Conservation (phyloP, 2,888 invertebrate genomes). For the Lasioglossum zephyrum region DNA sequence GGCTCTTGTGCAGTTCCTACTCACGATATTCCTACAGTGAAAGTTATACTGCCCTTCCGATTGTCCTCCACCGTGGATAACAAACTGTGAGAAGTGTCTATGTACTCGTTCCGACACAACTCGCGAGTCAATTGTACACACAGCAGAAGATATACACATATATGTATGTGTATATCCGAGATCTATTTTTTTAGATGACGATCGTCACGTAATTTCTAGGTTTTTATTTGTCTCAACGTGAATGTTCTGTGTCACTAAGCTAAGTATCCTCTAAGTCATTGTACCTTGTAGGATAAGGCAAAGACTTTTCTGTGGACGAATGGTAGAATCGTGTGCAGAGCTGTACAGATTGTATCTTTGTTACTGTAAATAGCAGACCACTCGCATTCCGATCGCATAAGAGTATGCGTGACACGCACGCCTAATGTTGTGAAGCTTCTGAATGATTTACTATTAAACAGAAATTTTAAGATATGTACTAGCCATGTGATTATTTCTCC, state of each 20-base stretch:
- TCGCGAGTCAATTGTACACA: conserved; percentile 35
- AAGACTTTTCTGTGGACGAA: conserved; percentile 9
- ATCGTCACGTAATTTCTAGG: conserved; percentile 7
- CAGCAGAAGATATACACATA: conserved; percentile 18
- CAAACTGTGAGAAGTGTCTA: conserved; percentile 27
- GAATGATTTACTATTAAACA: conserved; percentile 37
- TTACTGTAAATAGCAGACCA: conserved; percentile 62
- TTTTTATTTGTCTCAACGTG: conserved; percentile 31
- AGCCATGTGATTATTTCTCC: neutral
- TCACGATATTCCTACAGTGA: conserved; percentile 19
- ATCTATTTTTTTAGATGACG: conserved; percentile 54
- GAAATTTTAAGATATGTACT: conserved; percentile 22
- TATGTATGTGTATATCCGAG: conserved; percentile 17
- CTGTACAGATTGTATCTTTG: conserved; percentile 61
- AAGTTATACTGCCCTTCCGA: conserved; percentile 63
- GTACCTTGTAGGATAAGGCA: conserved; percentile 34
- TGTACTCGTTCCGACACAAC: conserved; percentile 8
- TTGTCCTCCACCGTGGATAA: conserved; percentile 18
- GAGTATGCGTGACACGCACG: conserved; percentile 10
- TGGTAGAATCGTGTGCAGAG: conserved; percentile 39
- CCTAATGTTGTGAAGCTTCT: conserved; percentile 42
- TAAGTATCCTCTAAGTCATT: conserved; percentile 14
- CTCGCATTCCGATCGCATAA: conserved; percentile 25
- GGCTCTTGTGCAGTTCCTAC: conserved; percentile 40
- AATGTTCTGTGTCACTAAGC: conserved; percentile 32